Conservation (phyloP, 2,113 vertebrate genomes). For the Dasyornis broadbenti region DNA sequence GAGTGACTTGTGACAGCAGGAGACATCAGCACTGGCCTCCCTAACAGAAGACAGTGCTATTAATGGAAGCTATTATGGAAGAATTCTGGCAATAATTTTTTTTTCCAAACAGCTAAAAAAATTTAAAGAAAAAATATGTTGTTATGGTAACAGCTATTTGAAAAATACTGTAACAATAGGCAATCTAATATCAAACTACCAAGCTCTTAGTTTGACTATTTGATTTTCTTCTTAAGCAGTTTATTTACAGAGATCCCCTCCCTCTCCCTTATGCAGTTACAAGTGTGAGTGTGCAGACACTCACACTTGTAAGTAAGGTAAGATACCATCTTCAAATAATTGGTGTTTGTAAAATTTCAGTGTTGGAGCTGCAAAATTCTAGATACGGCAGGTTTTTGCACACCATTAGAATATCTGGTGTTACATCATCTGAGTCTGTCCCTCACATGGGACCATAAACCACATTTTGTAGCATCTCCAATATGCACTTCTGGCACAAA, state of each 20-base stretch:
- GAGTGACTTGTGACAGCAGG: slow-evolving; percentile 73
- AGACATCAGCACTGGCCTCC: slow-evolving; percentile 61
- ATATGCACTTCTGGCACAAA: not conserved
- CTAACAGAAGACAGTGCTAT: slow-evolving; percentile 67
- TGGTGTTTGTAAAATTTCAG: not conserved
- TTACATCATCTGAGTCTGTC: not conserved
- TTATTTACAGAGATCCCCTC: slow-evolving; percentile 47
- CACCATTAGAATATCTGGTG: not conserved
- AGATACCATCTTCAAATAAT: not conserved
- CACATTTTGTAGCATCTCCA: not conserved
- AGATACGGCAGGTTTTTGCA: not conserved
- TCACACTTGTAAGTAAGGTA: not conserved
- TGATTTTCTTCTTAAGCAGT: slow-evolving; percentile 53
- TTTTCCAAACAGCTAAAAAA: slow-evolving; percentile 56
- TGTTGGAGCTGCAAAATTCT: not conserved
- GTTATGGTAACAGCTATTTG: slow-evolving; percentile 75
- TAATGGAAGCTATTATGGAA: slow-evolving; percentile 74
- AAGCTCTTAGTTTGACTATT: slow-evolving; percentile 65
- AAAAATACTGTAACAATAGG: slow-evolving; percentile 71
- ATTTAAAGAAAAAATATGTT: slow-evolving; percentile 66
- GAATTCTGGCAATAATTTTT: slow-evolving; percentile 67
- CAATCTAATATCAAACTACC: slow-evolving; percentile 65
- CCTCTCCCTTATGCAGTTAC: not conserved
- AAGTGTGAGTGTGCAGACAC: not conserved
- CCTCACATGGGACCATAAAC: not conserved